Evolutionary conservation across 2,797 vertebrate genomes (phyloP), one percentile per base, ranked within the genome.

Genomic region (Darevskia mixta): DNA sequence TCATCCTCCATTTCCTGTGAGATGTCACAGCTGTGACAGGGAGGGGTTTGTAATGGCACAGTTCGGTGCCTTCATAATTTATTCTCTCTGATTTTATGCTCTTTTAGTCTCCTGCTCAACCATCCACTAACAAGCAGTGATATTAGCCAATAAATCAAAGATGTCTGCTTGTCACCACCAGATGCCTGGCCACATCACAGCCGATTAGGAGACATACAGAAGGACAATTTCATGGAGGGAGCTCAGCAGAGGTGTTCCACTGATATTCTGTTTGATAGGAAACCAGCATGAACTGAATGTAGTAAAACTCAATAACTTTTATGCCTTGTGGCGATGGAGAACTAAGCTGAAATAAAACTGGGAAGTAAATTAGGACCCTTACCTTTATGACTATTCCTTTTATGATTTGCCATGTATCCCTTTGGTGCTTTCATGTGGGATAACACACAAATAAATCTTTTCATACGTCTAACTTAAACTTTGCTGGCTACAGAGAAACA

Each of bases 131-230:
- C 97, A 97, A 98, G 98, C 97, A 95, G 93, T 96, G 97, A 97
- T 98, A 98, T 97, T 97, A 97, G 96, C 97, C 97, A 97, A 98
- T 98, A 98, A 98, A 98, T 98, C 98, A 98, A 98, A 98, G 96
- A 97, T 87, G 96, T 97, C 96, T 97, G 96, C 97, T 97, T 98
- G 97, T 98, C 97, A 97, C 95, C 90, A 95, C 96, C 97, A 97
- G 97, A 97, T 97, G 97, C 97, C 98, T 98, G 98, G 97, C 97
- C 96, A 98, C 97, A 98, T 98, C 97, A 97, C 97, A 96, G 95
- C 94, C 91, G 97, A 98, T 98, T 98, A 98, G 96, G 95, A 97
- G 96, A 96, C 61, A 87, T 91, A 97, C 95, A 97, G 97, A 96
- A 97, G 96, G 96, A 98, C 97, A 95, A 94, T 97, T 98, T 97